phyloP scores from a whole-genome alignment of 2,797 vertebrate species.

The Synaphobranchus kaupii region DNA sequence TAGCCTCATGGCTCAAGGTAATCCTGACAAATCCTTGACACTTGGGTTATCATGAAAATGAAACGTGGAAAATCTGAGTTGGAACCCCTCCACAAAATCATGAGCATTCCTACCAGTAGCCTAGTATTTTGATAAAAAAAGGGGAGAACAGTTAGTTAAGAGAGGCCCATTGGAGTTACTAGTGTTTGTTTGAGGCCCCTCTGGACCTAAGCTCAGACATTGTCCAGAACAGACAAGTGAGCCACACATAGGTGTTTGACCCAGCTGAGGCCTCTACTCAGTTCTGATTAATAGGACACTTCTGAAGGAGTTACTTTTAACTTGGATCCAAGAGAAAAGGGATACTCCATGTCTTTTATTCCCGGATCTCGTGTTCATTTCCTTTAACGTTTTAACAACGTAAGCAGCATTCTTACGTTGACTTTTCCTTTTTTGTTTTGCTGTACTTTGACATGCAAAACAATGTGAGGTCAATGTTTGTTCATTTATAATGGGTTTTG shows the following conservation, averaged over 20 bases:
- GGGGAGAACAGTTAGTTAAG: neutral
- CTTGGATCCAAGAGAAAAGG: constrained; percentile 15
- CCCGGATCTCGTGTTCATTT: neutral
- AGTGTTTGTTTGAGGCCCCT: neutral
- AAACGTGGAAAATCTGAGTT: neutral
- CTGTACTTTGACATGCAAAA: neutral
- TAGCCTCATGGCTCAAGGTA: neutral
- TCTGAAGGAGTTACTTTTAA: neutral
- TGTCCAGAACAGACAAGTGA: neutral
- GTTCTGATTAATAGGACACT: neutral
- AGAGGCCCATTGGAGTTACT: neutral
- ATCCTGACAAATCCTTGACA: neutral
- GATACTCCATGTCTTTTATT: constrained; percentile 6
- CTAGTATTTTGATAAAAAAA: neutral
- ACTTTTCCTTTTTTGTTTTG: neutral
- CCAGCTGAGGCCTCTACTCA: neutral
- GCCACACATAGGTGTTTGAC: neutral
- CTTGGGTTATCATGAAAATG: neutral
- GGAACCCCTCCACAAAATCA: neutral
- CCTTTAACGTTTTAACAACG: neutral
- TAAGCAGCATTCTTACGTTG: neutral
- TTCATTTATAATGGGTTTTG: constrained; percentile 8
- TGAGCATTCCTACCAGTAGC: neutral
- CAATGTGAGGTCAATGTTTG: neutral
- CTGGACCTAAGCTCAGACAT: neutral